Evolutionary conservation across 2,797 vertebrate species (phyloP), one percentile per base, ranked within the genome.

Genomic region (Podargus strigoides): DNA sequence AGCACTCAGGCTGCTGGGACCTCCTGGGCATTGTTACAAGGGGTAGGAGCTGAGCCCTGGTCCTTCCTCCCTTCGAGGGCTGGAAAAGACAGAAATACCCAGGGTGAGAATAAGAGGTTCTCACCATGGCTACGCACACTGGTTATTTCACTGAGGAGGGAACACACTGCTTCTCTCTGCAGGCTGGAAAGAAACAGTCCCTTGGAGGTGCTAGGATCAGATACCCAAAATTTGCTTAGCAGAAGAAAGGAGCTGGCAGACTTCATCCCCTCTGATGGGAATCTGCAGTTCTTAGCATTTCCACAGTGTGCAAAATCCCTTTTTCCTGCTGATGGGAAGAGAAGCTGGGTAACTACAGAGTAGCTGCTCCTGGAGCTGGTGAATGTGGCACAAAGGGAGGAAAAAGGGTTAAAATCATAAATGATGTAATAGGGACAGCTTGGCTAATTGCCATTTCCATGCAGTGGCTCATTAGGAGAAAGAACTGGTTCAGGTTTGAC

Each of bases 11-110:
- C 26, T 85, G 39, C 58, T 8, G 19, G 50, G 26, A 59, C 28
- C 2, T 22, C 44, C 39, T 0, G 0, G 64, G 22, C 27, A 59
- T 27, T 12, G 1, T 55, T 50, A 50, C 36, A 14, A 32, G 56
- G 56, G 56, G 49, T 18, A 27, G n/a, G 41, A 67, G 58, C n/a
- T 42, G 49, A 75, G 44, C 46, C 67, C 42, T 2, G 3, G 46
- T 26, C 28, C 26, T 68, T 37, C 37, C 62, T 26, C 44, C 28
- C 32, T 23, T n/a, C 13, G 16, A 73, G 46, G 49, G 55, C 47
- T 87, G 44, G 75, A 41, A 81, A 76, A 37, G 68, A 44, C 62
- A 46, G 32, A 76, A 80, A 73, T 12, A 44, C 10, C 34, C 20
- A 32, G 14, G 44, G 32, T 30, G 30, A 56, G 52, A 55, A 32